Conservation (phyloP, 2,113 vertebrate genomes). For the Steatornis caripensis region DNA sequence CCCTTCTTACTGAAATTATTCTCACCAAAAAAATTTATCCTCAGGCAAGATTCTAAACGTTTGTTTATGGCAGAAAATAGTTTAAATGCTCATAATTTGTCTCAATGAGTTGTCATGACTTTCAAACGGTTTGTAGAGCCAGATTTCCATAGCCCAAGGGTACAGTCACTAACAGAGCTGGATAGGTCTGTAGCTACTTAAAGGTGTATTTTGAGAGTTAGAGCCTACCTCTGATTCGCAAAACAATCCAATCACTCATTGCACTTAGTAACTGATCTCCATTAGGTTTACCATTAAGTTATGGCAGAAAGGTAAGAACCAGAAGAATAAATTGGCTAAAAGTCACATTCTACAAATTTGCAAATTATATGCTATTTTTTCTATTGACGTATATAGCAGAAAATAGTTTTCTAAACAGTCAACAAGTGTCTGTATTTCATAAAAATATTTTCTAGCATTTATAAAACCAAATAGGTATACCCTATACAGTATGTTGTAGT, state of each 20-base stretch:
- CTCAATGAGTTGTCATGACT: background rate
- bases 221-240: background rate
- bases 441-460: background rate
- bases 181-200: background rate
- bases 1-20: background rate
- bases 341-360: background rate
- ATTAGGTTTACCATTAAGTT: background rate
- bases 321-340: background rate
- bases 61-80: background rate
- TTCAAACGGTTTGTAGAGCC: background rate
- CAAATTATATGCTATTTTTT: background rate
- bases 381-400: background rate
- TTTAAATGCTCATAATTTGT: background rate
- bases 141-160: background rate
- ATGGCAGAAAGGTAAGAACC: background rate
- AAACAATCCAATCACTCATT: background rate
- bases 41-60: background rate
- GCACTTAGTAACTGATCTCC: background rate
- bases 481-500: background rate
- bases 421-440: background rate
- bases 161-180: background rate
- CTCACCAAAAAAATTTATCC: background rate
- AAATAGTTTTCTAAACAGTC: background rate
- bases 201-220: background rate
- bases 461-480: background rate